Evolutionary conservation across 2,797 vertebrate species (phyloP), one percentile per base, ranked within the genome.

Genomic region (Pantherophis vulpinus): DNA sequence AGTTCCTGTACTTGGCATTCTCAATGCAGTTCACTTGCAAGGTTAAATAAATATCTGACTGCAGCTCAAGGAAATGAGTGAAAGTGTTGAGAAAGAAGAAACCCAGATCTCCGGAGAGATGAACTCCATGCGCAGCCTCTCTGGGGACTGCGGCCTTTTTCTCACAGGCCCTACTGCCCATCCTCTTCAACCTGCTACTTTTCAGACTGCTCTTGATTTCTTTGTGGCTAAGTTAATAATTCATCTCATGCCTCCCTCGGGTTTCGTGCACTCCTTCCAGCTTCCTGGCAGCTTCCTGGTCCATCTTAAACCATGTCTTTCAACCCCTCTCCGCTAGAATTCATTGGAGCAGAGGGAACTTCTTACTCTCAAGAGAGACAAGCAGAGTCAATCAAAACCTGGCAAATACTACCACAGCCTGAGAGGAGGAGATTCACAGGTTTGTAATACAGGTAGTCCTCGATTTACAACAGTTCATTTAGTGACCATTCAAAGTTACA

Each of bases 41-140:
- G 97, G 97, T 98, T 98, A 97, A 97, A 93, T 96, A 98, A 98
- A 98, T 97, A 97, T 86, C 96, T 96, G 97, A 95, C 95, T 93
- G 96, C 14, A 91, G 96, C 96, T 97, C 93, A 95, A 97, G 97
- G 97, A 98, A 98, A 97, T 95, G 95, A 98, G 96, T 96, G 97
- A 95, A 97, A 96, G 94, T 90, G 91, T 10, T 89, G 96, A 12
- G 95, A 95, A 96, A 97, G 97, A 97, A 98, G 97, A 97, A 98
- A 97, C 94, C 91, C 97, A 97, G 97, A 98, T 96, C 97, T 95
- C 96, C 3, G 42, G 55, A 94, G 95, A 96, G 97, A 96, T 95
- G 51, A 95, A 95, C 94, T 91, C 95, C 94, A 32, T 7, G 93
- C 86, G 2, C 94, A 0, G 95, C 93, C 94, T 14, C 94, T 91